Conservation (phyloP, 2,113 vertebrate genomes). For the Notiomystis cincta region DNA sequence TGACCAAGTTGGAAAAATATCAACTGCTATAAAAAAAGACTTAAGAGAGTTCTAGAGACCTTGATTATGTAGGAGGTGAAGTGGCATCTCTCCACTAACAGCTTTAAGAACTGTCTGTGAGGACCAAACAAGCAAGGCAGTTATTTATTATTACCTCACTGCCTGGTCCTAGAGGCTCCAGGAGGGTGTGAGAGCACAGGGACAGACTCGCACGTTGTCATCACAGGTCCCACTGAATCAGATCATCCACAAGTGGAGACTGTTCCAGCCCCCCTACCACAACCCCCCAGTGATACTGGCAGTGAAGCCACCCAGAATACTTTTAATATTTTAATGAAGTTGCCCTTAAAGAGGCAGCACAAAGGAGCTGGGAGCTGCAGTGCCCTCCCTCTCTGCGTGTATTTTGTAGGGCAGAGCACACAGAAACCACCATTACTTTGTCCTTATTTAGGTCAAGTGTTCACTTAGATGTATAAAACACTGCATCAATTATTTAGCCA, state of each 20-base stretch:
- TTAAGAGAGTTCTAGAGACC: not conserved
- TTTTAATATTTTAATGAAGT: fast-evolving
- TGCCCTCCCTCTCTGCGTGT: not conserved
- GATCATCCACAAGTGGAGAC: not conserved
- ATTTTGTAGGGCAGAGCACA: not conserved
- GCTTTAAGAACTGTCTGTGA: not conserved
- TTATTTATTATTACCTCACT: not conserved
- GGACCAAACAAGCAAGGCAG: not conserved
- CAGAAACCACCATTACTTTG: not conserved
- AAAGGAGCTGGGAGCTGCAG: not conserved
- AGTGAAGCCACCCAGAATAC: not conserved
- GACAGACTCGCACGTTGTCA: not conserved
- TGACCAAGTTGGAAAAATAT: not conserved
- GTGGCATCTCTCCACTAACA: not conserved
- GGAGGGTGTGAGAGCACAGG: not conserved
- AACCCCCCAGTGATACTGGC: not conserved
- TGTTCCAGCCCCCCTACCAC: not conserved
- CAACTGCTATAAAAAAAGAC: not conserved
- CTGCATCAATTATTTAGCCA: not conserved
- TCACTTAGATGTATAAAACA: not conserved
- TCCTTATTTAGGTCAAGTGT: not conserved
- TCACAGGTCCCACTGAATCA: not conserved
- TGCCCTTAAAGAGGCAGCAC: not conserved
- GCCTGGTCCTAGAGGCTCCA: not conserved
- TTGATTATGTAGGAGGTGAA: not conserved